phyloP scores from a whole-genome alignment of 2,113 vertebrate species.

The Callopanchax toddi region DNA sequence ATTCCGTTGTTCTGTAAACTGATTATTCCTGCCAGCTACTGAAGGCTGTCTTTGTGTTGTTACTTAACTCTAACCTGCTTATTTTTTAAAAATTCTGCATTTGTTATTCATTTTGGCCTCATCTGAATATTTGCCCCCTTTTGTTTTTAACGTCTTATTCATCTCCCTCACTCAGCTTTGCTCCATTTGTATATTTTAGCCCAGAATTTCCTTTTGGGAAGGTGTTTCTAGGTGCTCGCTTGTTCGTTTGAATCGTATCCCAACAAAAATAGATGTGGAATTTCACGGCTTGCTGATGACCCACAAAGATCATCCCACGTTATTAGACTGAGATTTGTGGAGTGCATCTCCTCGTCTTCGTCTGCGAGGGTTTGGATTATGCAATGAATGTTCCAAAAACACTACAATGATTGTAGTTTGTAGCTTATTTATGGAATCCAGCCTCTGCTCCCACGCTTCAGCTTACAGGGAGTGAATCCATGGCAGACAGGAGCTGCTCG shows the following conservation, averaged over 20 bases:
- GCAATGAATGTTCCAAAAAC: constrained; percentile 21
- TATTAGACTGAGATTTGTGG: constrained; percentile 22
- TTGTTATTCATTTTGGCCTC: too few species aligned
- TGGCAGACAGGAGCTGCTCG: constrained; percentile 19
- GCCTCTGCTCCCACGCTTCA: constrained; percentile 11
- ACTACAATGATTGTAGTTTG: constrained; percentile 2
- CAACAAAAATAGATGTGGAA: not conserved
- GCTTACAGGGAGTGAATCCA: constrained; percentile 12
- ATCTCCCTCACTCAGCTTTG: too few species aligned
- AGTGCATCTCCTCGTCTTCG: not conserved
- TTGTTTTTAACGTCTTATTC: too few species aligned
- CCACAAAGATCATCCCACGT: constrained; percentile 38
- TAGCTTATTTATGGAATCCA: constrained; percentile 13
- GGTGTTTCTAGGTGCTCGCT: not conserved
- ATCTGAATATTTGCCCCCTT: too few species aligned
- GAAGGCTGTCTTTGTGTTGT: too few species aligned
- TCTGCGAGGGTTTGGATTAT: constrained; percentile 12
- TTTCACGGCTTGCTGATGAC: constrained; percentile 25
- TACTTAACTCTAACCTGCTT: too few species aligned
- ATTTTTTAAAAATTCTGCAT: too few species aligned
- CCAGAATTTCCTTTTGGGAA: too few species aligned
- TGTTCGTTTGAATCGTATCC: constrained; percentile 4
- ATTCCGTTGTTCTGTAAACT: constrained; percentile 9
- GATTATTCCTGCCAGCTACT: too few species aligned
- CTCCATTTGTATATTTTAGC: too few species aligned